Base-by-base conservation (phyloP, 2,888 invertebrate genomes). In the Papilio protenor region DNA sequence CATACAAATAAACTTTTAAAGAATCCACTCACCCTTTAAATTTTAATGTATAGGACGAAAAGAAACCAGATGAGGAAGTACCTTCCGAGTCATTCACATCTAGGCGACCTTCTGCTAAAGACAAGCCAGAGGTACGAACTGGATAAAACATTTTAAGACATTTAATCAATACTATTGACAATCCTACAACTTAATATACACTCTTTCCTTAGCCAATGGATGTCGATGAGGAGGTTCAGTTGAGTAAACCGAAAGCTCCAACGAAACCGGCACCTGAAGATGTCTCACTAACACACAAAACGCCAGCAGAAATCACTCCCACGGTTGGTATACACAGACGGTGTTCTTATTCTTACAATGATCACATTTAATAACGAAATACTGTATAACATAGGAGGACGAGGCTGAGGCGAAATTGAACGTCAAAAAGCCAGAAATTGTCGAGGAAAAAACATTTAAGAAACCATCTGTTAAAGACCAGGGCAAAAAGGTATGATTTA, bases 261-360 rank as follows among this genome's bases (percentile, higher is more conserved):
- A 87, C 82, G 59, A 93, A 93, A 81, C 92, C 93, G 83, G 93
- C 88, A 78, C 94, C 94, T 74, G 94, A 94, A 85, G 92, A 94
- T 1, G 94, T 94, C 81, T 91, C 93, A 75, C 91, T 94, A 59
- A 93, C 93, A 88, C 94, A 94, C 84, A 94, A 93, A 90, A 94
- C 93, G 86, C 94, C 94, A 33, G 91, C 94, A 77, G 92, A 94
- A 84, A 93, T 88, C 76, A 91, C 86, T 82, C 94, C 90, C 40
- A 94, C 94, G 94, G 94, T 94, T 88, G 77, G 94, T 94, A 92
- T 79, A 79, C 33, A 72, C 69, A 69, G 61, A 57, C 33, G 40
- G 40, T 66, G 52, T 77, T 61, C 77, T 64, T 0, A 45, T n/a
- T 66, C 66, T 66, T 66, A 40, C n/a, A 66, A 40, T 66, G 14